Conservation (phyloP, 2,888 invertebrate genomes). For the Phania funesta region DNA sequence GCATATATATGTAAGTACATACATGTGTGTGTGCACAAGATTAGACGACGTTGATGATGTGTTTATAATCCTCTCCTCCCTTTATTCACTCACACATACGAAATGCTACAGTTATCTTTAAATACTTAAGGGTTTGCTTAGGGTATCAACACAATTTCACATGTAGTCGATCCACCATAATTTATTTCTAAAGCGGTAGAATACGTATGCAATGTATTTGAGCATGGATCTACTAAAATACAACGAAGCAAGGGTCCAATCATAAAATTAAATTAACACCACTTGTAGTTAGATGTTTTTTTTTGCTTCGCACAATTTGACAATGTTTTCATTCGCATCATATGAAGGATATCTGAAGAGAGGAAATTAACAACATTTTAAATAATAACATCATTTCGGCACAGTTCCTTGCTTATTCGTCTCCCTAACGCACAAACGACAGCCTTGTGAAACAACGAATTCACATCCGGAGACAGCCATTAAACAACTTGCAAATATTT, state of each 20-base stretch:
- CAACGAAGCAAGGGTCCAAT: slow-evolving; percentile 31
- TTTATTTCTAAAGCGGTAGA: slow-evolving; percentile 12
- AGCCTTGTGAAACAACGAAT: background rate
- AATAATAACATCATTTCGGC: slow-evolving; percentile 44
- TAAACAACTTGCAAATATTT: slow-evolving; percentile 1
- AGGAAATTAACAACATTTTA: slow-evolving; percentile 47
- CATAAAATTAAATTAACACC: slow-evolving; percentile 33
- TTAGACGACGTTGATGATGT: slow-evolving; percentile 19
- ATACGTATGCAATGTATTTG: background rate
- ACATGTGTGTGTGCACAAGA: background rate
- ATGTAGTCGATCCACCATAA: slow-evolving; percentile 30
- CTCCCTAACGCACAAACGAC: slow-evolving; percentile 19
- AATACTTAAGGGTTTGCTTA: slow-evolving; percentile 37
- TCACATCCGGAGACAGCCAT: slow-evolving; percentile 13
- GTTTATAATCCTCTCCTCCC: slow-evolving; percentile 2
- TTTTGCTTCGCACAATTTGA: slow-evolving; percentile 7
- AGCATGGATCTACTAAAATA: background rate
- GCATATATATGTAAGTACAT: background rate
- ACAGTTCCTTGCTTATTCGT: slow-evolving; percentile 32
- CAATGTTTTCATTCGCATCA: background rate
- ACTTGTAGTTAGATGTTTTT: slow-evolving; percentile 35
- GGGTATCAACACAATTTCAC: slow-evolving; percentile 8
- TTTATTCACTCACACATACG: background rate
- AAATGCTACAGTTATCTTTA: slow-evolving; percentile 2
- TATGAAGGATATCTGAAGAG: slow-evolving; percentile 18